phyloP scores from a whole-genome alignment of 2,113 vertebrate genomes.

The Gymnogyps californianus region DNA sequence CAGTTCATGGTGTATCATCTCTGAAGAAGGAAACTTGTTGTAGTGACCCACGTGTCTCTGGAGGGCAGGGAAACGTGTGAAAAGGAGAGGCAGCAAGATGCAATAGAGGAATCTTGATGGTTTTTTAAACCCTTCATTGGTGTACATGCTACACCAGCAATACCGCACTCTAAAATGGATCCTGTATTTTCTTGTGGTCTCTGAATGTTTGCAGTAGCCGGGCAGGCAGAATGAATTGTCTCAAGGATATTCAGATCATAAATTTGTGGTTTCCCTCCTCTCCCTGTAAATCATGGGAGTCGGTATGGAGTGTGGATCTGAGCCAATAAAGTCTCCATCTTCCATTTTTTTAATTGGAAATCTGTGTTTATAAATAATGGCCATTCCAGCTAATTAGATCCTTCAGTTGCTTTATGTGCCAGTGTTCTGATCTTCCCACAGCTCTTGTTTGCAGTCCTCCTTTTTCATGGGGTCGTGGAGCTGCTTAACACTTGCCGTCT shows the following conservation, averaged over 20 bases:
- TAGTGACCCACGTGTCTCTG: neutral
- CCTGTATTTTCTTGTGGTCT: neutral
- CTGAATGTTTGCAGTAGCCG: neutral
- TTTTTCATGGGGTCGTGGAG: neutral
- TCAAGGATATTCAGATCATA: neutral
- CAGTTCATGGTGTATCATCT: neutral
- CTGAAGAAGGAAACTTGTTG: neutral
- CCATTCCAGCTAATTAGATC: neutral
- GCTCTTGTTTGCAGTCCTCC: neutral
- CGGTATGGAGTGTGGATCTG: rapidly evolving
- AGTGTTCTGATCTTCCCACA: neutral
- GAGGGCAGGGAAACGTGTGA: neutral
- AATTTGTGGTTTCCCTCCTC: neutral
- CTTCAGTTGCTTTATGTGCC: neutral
- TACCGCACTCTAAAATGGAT: neutral
- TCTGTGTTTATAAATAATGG: neutral
- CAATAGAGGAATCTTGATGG: too few species aligned
- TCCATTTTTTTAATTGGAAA: neutral
- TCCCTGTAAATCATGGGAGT: neutral
- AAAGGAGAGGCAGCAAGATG: neutral
- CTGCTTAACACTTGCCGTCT: neutral
- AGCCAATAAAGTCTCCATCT: neutral
- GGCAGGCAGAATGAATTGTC: neutral
- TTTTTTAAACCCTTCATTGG: neutral
- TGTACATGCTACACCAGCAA: neutral